A percentile compares a stretch with the other conserved stretches of the same genome.
Conservation (phyloP, 30 jellyfish, hydroid and myxozoan species). For the Chironex yamaguchii region DNA sequence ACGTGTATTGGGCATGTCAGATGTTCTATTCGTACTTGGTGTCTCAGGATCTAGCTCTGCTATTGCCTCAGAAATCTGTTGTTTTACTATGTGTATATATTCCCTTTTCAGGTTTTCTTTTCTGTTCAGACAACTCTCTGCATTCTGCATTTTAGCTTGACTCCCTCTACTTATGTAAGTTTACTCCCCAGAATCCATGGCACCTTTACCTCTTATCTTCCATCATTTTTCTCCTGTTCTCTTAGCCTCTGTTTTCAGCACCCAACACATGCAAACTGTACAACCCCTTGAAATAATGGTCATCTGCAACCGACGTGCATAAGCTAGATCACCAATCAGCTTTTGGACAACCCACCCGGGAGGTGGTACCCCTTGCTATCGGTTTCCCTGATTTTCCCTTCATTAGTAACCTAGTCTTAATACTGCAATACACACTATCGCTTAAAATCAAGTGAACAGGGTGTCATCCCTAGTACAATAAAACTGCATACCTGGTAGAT, state of each 20-base stretch:
- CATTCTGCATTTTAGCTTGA: conserved; percentile 40
- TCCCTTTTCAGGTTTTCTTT: conserved; percentile 35
- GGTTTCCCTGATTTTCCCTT: conserved; percentile 30
- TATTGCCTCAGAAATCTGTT: conserved; percentile 43
- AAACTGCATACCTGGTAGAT: conserved; percentile 7
- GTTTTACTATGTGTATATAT: conserved; percentile 53
- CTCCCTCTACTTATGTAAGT: conserved; percentile 57
- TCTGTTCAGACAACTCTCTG: conserved; percentile 37
- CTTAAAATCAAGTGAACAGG: conserved; percentile 46
- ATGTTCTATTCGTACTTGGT: too few species aligned
- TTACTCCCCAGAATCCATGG: conserved; percentile 78
- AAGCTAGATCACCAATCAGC: conserved; percentile 27
- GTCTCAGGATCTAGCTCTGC: conserved; percentile 39
- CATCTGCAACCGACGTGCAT: conserved; percentile 39
- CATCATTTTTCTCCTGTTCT: conserved; percentile 31
- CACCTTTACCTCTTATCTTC: conserved; percentile 64
- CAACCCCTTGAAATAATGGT: neutral
- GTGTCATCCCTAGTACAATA: conserved; percentile 4
- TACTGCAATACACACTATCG: conserved; percentile 44
- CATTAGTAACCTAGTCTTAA: conserved; percentile 23
- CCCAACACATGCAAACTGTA: conserved; percentile 49
- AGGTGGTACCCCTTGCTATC: conserved; percentile 40
- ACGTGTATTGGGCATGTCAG: too few species aligned
- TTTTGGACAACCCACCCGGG: conserved; percentile 36
- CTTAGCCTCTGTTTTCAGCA: conserved; percentile 50